These are phyloP conservation scores for Thera britannica DNA, from an alignment of 2,888 invertebrate genomes.

Conservation along the genomic window DNA sequence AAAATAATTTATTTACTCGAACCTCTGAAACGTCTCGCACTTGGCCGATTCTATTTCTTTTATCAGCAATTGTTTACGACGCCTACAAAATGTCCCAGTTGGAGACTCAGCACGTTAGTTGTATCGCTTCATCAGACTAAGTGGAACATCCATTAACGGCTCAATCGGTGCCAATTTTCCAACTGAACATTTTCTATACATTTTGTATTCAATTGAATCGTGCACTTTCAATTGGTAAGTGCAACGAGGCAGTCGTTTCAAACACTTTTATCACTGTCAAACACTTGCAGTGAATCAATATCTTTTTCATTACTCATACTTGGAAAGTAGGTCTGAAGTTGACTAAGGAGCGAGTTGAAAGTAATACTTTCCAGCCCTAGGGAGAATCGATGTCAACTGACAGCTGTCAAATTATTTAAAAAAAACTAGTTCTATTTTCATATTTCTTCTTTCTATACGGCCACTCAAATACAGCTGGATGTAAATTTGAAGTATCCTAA, in stretches of 20 bases:
- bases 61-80: background rate
- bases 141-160: slow-evolving; percentile 24
- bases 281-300: slow-evolving; percentile 1
- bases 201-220: slow-evolving; percentile 21
- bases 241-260: slow-evolving; percentile 3
- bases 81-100: background rate
- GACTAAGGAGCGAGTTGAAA: too few relatives aligned
- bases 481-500: too few relatives aligned
- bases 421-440: too few relatives aligned
- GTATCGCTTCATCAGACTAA: slow-evolving; percentile 28
- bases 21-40: too few relatives aligned
- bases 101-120: background rate
- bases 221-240: slow-evolving; percentile 4
- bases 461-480: too few relatives aligned
- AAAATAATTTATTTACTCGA: too few relatives aligned
- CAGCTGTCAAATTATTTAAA: too few relatives aligned
- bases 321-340: too few relatives aligned
- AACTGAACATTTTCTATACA: slow-evolving; percentile 7
- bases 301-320: background rate
- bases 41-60: too few relatives aligned
- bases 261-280: slow-evolving; percentile 6
- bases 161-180: slow-evolving; percentile 30
- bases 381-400: too few relatives aligned
- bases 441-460: too few relatives aligned
- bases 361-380: too few relatives aligned